Conservation (phyloP, 2,797 vertebrate species). For the Syndactyla subalaris region DNA sequence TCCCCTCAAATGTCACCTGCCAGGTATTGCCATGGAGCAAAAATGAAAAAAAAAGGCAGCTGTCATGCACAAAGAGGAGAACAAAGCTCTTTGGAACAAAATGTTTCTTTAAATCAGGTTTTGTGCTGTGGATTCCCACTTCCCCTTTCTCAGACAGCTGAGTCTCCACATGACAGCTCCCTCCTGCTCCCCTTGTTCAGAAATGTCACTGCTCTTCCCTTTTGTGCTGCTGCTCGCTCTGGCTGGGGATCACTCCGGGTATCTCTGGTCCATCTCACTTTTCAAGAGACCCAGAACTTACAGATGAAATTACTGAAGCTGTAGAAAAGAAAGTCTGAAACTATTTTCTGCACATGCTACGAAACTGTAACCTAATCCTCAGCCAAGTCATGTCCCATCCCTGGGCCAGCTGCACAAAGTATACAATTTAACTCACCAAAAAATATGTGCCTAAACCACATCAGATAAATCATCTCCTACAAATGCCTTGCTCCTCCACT, state of each 20-base stretch:
- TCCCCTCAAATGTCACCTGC: background rate
- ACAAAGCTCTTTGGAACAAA: background rate
- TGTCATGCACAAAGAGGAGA: background rate
- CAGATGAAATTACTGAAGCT: background rate
- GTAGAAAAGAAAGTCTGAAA: background rate
- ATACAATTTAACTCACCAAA: background rate
- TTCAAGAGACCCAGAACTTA: background rate
- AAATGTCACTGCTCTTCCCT: background rate
- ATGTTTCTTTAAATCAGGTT: background rate
- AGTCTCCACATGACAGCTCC: background rate
- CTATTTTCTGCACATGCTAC: background rate
- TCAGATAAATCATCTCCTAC: constrained; percentile 10
- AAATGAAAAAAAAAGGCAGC: background rate
- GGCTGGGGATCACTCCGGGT: background rate
- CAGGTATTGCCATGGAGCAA: background rate
- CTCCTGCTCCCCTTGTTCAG: background rate
- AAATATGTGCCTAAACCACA: constrained; percentile 25
- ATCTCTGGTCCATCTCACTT: background rate
- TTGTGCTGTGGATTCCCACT: background rate
- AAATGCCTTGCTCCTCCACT: background rate
- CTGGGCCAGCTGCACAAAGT: constrained; percentile 3
- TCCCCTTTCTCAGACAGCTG: background rate
- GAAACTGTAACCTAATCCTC: background rate
- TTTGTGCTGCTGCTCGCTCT: background rate
- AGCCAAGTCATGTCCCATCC: background rate